Conservation (phyloP, 2,113 vertebrate genomes). For the Uropsilus gracilis region DNA sequence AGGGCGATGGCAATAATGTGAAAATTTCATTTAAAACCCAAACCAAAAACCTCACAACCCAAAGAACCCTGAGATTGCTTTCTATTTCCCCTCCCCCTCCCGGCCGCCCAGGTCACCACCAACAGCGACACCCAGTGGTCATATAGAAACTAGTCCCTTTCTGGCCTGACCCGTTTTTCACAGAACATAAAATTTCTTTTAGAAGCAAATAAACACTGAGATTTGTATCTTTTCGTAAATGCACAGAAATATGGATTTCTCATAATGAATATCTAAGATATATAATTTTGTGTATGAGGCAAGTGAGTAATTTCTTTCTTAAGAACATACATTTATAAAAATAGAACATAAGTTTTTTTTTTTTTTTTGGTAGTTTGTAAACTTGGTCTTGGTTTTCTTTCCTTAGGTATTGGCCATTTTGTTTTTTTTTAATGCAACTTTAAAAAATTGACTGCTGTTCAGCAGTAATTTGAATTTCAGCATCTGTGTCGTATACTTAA, state of each 20-base stretch:
- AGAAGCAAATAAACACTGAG: background rate
- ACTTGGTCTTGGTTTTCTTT: background rate
- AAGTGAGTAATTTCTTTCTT: background rate
- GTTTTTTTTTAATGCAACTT: slow-evolving; percentile 66
- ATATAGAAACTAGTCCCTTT: slow-evolving; percentile 58
- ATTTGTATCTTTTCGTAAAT: background rate
- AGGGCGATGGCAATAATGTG: background rate
- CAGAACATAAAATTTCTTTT: slow-evolving; percentile 16
- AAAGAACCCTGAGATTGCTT: background rate
- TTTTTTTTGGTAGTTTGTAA: slow-evolving; percentile 18
- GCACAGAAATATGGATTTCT: background rate
- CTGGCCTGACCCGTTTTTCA: background rate
- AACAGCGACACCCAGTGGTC: slow-evolving; percentile 85
- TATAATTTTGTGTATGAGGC: background rate
- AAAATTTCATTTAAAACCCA: slow-evolving; percentile 7
- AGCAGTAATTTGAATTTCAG: slow-evolving; percentile 25
- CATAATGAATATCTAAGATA: background rate
- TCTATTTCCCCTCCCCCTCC: slow-evolving; percentile 66
- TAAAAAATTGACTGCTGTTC: background rate
- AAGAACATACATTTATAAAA: background rate
- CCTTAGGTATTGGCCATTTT: background rate
- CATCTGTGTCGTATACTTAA: background rate
- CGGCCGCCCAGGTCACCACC: slow-evolving; percentile 53
- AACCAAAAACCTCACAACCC: background rate
- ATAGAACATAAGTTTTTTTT: background rate